Evolutionary conservation across 2,797 vertebrate genomes (phyloP).

Genomic region (Typhlichthys eigenmanni): DNA sequence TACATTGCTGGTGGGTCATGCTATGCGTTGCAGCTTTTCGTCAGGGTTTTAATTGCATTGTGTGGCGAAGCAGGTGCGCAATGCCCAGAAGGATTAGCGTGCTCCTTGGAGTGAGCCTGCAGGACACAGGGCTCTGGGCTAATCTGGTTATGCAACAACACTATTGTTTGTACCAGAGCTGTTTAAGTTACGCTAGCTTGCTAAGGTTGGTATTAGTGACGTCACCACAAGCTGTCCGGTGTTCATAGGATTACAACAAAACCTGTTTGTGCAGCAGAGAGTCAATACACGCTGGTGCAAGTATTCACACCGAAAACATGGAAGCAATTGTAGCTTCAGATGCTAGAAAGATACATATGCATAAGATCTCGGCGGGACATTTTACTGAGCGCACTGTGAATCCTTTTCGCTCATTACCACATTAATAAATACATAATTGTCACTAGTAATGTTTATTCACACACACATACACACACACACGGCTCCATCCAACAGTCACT

Average conservation of each 20-base stretch:
- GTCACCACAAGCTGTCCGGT: slow-evolving; percentile 54
- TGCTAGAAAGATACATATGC: not conserved
- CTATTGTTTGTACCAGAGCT: slow-evolving; percentile 49
- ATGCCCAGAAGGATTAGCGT: slow-evolving; percentile 62
- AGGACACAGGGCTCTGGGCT: slow-evolving; percentile 58
- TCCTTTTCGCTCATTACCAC: not conserved
- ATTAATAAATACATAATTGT: not conserved
- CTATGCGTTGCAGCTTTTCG: slow-evolving; percentile 1
- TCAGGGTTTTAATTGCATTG: slow-evolving; percentile 36
- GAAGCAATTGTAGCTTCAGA: not conserved
- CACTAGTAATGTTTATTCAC: not conserved
- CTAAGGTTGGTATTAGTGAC: slow-evolving; percentile 51
- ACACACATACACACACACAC: slow-evolving; percentile 26
- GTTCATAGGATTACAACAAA: slow-evolving; percentile 27
- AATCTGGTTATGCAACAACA: slow-evolving; percentile 58
- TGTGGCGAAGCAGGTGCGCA: slow-evolving; percentile 55
- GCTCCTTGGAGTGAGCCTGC: slow-evolving; percentile 54
- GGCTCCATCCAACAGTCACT: slow-evolving; percentile 57
- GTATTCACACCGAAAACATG: not conserved
- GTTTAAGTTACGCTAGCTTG: slow-evolving; percentile 43
- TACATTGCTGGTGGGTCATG: slow-evolving; percentile 4
- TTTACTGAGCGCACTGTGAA: not conserved
- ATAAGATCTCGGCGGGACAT: not conserved
- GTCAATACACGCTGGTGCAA: slow-evolving; percentile 28
- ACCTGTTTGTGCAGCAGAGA: slow-evolving; percentile 17